These are phyloP conservation scores for Progne subis DNA, from an alignment of 2,113 vertebrate species.

Conservation along the genomic window DNA sequence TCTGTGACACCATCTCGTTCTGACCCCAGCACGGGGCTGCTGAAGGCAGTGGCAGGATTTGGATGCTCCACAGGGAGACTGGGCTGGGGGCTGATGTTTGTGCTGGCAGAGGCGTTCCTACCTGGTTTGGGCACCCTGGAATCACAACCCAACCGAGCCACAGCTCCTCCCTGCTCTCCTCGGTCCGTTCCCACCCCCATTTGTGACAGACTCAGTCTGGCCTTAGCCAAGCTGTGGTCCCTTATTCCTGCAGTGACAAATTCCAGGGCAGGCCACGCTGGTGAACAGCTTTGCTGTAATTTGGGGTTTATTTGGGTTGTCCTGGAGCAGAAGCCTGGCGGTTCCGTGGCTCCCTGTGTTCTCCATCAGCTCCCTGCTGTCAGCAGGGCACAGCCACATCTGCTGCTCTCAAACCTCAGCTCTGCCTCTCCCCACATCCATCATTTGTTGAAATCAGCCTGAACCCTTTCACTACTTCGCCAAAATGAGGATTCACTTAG, in stretches of 20 bases:
- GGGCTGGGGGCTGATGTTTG: not conserved
- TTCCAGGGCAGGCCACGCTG: not conserved
- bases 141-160: not conserved
- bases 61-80: fast-evolving
- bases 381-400: not conserved
- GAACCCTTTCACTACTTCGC: not conserved
- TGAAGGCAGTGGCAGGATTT: fast-evolving
- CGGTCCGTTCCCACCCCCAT: not conserved
- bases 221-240: not conserved
- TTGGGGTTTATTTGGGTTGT: not conserved
- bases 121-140: not conserved
- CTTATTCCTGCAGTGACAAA: not conserved
- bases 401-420: not conserved
- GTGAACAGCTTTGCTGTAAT: not conserved
- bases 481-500: not conserved
- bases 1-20: not conserved
- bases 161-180: not conserved
- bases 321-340: not conserved
- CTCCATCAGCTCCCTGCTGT: not conserved
- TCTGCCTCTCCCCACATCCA: not conserved
- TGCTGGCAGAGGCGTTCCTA: not conserved
- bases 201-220: not conserved
- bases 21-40: fast-evolving
- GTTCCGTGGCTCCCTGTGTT: not conserved
- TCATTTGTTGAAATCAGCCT: not conserved